phyloP scores from a whole-genome alignment of 2,797 vertebrate genomes.

The Oreortyx pictus region DNA sequence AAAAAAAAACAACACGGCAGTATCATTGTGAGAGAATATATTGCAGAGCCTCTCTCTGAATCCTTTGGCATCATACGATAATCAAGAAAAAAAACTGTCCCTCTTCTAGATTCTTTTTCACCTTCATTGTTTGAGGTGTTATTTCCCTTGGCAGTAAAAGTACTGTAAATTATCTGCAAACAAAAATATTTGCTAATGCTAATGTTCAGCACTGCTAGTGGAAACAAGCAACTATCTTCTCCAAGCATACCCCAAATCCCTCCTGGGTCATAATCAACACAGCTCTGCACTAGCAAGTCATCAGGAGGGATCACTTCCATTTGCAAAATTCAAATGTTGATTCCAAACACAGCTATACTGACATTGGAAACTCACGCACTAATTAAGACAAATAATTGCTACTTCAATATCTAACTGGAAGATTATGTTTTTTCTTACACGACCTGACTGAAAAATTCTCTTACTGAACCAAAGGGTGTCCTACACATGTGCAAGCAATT shows the following conservation, averaged over 20 bases:
- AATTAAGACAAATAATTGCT: neutral
- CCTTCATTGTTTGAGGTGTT: neutral
- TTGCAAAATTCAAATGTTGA: neutral
- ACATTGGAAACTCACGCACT: neutral
- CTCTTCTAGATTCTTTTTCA: neutral
- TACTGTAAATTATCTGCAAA: neutral
- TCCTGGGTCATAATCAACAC: neutral
- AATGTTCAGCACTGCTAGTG: neutral
- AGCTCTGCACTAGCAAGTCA: neutral
- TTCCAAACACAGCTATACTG: neutral
- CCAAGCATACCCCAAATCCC: neutral
- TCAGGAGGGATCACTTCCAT: neutral
- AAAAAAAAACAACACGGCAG: neutral
- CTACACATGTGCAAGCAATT: rapidly evolving
- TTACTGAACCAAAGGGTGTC: neutral
- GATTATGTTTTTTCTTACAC: rapidly evolving
- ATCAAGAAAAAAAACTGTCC: neutral
- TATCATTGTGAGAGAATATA: neutral
- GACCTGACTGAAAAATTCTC: neutral
- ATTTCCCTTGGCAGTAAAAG: neutral
- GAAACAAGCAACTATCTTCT: neutral
- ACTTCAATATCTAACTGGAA: neutral
- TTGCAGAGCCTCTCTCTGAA: neutral
- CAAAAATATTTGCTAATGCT: constrained; percentile 4
- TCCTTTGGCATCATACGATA: neutral